Conservation (phyloP, 2,797 vertebrate genomes). For the Sebastes taczanowskii region DNA sequence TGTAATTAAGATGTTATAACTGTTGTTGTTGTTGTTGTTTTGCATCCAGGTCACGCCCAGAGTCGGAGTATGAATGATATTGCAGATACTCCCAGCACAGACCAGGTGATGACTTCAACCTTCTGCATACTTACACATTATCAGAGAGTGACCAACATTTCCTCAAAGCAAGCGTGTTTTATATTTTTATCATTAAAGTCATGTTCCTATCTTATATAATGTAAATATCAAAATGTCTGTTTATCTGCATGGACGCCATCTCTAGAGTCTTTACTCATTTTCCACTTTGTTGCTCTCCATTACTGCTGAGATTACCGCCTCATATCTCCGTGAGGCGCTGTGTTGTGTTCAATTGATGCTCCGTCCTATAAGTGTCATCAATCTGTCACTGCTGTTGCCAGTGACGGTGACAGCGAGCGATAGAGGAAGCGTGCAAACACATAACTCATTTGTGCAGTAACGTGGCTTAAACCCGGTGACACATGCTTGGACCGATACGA, state of each 20-base stretch:
- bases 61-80: conserved; percentile 98
- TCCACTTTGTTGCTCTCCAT: conserved; percentile 36
- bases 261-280: conserved; percentile 9
- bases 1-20: neutral
- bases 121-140: neutral
- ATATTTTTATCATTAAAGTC: neutral
- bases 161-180: neutral
- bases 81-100: conserved; percentile 89
- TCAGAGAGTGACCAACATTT: neutral
- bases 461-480: conserved; percentile 16
- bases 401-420: conserved; percentile 18
- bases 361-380: conserved; percentile 20
- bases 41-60: conserved; percentile 87
- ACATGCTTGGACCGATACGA: neutral
- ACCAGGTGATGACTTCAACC: conserved; percentile 86
- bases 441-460: conserved; percentile 45
- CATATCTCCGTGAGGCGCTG: neutral
- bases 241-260: neutral
- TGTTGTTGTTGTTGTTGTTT: conserved; percentile 2
- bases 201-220: neutral
- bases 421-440: conserved; percentile 30
- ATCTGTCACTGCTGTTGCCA: conserved; percentile 25
- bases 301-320: conserved; percentile 20
- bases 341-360: conserved; percentile 23
- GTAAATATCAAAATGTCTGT: neutral